Evolutionary conservation across 2,888 invertebrate species (phyloP), one percentile per base, ranked within the genome.

Genomic region (Carcina quercana): DNA sequence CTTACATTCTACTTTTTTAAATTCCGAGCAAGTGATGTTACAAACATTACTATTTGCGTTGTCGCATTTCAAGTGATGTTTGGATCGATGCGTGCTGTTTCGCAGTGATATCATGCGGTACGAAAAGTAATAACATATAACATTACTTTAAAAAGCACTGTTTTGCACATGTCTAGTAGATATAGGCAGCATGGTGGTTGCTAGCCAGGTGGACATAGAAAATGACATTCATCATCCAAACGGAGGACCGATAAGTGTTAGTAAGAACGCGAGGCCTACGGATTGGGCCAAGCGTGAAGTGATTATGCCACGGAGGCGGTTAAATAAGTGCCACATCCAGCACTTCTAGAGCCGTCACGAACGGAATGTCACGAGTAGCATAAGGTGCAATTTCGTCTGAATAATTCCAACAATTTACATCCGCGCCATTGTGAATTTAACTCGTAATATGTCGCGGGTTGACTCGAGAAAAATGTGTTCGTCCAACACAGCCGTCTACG

Each of bases 301-400:
- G n/a, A n/a, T 1, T 6, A n/a, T 20, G 7, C 20, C 20, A 8
- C 8, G 20, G 10, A 10, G 20, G 10, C 10, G 20, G 8, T 8
- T 20, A 10, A 3, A n/a, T 8, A 10, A 8, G 15, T n/a, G 15
- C 2, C 31, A 17, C 26, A 19, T 35, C 35, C 28, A 36, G 35
- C 21, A 10, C 10, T 25, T 7, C 22, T 35, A 31, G 13, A n/a
- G 31, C 31, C n/a, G 14, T 25, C 19, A 28, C 20, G 6, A 11
- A 29, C 35, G 34, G 28, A 36, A 42, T 34, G 36, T 37, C 37
- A 37, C 37, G 30, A 26, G 17, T 19, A 31, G 24, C 35, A 34
- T 35, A 40, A 40, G 41, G 40, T 38, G 37, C 41, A 55, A 54
- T 56, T 52, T 53, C 43, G 50, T 43, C 38, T 44, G 55, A 55